These are phyloP conservation scores for Erinaceus europaeus DNA, from an alignment of 2,113 vertebrate species.

Conservation along the genomic window DNA sequence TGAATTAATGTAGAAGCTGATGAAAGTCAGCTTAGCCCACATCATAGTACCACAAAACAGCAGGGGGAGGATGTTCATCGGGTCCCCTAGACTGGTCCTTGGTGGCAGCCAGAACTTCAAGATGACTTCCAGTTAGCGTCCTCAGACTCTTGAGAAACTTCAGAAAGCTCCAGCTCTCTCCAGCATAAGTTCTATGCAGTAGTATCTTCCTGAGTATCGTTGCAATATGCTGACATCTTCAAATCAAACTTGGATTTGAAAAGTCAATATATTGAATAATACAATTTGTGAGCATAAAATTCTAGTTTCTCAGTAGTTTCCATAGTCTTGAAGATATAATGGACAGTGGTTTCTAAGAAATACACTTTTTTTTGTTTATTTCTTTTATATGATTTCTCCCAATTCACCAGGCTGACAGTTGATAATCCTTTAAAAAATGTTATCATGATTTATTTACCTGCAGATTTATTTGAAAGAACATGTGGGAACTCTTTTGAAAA, in stretches of 20 bases:
- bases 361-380: not conserved
- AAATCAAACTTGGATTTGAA: not conserved
- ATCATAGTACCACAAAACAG: not conserved
- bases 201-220: not conserved
- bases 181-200: accelerated
- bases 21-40: accelerated
- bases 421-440: slow-evolving; percentile 42
- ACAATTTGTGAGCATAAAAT: slow-evolving; percentile 14
- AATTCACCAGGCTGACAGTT: slow-evolving; percentile 6
- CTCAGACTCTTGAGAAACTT: not conserved
- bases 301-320: not conserved
- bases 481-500: slow-evolving; percentile 31
- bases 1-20: not conserved
- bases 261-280: not conserved
- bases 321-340: not conserved
- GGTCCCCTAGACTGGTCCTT: not conserved
- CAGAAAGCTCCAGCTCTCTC: not conserved
- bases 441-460: slow-evolving; percentile 33
- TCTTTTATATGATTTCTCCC: slow-evolving; percentile 34
- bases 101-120: not conserved
- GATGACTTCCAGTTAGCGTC: not conserved
- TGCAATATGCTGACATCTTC: not conserved
- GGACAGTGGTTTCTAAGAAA: not conserved
- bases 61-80: not conserved
- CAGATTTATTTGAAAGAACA: slow-evolving; percentile 48